phyloP scores from a whole-genome alignment of 2,113 vertebrate genomes.

The Barbus barbus region DNA sequence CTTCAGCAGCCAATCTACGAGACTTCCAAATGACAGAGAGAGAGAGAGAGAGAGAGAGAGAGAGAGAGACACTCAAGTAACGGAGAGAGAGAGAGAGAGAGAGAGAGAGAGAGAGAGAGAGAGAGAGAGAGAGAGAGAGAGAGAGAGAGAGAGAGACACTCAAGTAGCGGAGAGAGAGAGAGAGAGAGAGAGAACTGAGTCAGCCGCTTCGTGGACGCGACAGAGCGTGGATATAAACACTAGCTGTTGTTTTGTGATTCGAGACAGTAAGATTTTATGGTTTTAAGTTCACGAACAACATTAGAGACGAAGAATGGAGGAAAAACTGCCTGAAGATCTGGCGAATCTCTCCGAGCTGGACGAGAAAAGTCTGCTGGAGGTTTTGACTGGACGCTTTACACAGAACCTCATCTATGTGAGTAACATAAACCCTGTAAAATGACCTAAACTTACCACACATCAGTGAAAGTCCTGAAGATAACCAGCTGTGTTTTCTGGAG shows the following conservation, averaged over 20 bases:
- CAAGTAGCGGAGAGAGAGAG: too few species aligned
- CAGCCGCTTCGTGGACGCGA: not conserved
- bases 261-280: not conserved
- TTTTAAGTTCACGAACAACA: too few species aligned
- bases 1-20: too few species aligned
- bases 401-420: slow-evolving; percentile 68
- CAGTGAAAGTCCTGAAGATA: not conserved
- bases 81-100: too few species aligned
- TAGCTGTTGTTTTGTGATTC: not conserved
- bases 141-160: not conserved
- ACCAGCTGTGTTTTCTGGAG: not conserved
- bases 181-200: not conserved
- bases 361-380: slow-evolving; percentile 64
- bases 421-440: not conserved
- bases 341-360: slow-evolving; percentile 66
- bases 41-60: too few species aligned
- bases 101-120: too few species aligned
- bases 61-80: too few species aligned
- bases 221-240: not conserved
- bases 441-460: not conserved
- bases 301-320: slow-evolving; percentile 46
- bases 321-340: slow-evolving; percentile 56
- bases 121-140: not conserved
- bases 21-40: too few species aligned
- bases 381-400: slow-evolving; percentile 62